Conservation (phyloP, 2,113 vertebrate species). For the Tychaedon coryphoeus region DNA sequence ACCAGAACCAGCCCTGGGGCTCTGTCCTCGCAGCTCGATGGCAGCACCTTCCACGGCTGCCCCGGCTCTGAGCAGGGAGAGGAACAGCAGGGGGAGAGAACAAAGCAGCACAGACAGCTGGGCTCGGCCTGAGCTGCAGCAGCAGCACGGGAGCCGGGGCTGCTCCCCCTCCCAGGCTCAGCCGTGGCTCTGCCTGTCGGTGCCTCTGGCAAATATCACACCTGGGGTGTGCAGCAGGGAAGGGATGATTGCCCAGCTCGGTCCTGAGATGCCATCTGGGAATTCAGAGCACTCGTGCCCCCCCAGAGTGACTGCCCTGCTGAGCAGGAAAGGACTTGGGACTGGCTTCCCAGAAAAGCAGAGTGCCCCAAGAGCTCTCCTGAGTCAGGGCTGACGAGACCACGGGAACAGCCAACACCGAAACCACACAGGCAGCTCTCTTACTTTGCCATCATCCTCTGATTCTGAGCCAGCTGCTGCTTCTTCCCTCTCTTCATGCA, state of each 20-base stretch:
- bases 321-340: neutral
- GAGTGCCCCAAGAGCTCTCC: neutral
- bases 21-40: neutral
- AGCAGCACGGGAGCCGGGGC: neutral
- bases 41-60: neutral
- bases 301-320: neutral
- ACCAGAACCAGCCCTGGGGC: neutral
- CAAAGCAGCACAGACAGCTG: slow-evolving; percentile 42
- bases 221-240: neutral
- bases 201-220: neutral
- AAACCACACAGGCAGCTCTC: neutral
- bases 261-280: neutral
- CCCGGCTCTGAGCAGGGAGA: neutral
- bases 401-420: neutral
- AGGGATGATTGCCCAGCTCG: neutral
- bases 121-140: neutral
- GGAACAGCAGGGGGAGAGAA: slow-evolving; percentile 26
- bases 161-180: neutral
- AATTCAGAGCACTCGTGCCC: neutral
- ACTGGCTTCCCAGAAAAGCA: neutral
- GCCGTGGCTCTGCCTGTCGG: neutral
- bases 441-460: slow-evolving; percentile 45
- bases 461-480: neutral
- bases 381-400: neutral
- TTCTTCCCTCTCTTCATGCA: neutral